phyloP scores from a whole-genome alignment of 2,797 vertebrate species.

The Gallinago stenura region DNA sequence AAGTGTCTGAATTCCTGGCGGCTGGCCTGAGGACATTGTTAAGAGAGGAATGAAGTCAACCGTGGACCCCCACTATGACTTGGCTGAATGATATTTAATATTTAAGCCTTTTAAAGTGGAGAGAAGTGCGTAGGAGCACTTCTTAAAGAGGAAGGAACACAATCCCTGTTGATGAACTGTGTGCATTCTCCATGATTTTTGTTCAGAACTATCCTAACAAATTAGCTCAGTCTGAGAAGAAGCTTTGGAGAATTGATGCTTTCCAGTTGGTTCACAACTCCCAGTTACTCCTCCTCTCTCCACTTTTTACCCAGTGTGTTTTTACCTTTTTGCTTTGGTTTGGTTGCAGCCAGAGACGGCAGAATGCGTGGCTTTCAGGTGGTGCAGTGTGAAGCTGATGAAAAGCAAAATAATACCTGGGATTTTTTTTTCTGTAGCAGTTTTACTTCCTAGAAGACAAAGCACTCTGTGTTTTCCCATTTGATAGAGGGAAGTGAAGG shows the following conservation, averaged over 20 bases:
- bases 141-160: neutral
- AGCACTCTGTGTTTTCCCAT: neutral
- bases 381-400: neutral
- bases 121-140: neutral
- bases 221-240: neutral
- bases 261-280: neutral
- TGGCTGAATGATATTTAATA: slow-evolving; percentile 33
- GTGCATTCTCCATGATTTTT: neutral
- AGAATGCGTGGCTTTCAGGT: fast-evolving
- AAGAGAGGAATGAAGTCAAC: slow-evolving; percentile 26
- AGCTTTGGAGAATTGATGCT: neutral
- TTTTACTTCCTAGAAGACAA: neutral
- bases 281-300: neutral
- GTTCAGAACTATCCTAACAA: neutral
- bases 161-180: neutral
- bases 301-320: neutral
- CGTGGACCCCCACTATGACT: neutral
- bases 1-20: slow-evolving; percentile 20
- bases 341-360: neutral
- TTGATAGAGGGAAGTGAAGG: neutral
- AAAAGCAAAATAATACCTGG: neutral
- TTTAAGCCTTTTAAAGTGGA: slow-evolving; percentile 24
- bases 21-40: slow-evolving; percentile 23
- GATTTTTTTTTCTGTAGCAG: neutral
- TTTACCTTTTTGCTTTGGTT: neutral